Base-by-base conservation (phyloP, 2,888 invertebrate genomes). In the Lasioglossum leucozonium region DNA sequence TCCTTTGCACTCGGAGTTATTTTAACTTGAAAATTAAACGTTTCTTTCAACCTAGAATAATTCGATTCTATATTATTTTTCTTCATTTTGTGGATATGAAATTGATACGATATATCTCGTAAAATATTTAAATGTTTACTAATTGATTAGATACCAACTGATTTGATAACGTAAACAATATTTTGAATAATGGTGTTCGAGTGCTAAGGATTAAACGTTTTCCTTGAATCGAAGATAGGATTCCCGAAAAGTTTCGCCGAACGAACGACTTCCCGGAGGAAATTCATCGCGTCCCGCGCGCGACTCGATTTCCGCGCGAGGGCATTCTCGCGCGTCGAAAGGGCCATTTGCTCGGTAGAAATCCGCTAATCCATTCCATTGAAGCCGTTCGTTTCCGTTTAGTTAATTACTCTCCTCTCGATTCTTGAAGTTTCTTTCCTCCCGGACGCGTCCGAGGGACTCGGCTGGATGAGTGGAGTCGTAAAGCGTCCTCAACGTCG, bases 351-450 rank as follows among this genome's bases (percentile, higher is more conserved):
- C 34, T 22, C 34, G 22, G 10, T 22, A 10, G 22, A 4, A 22
- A 40, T 22, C 67, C 34, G 34, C 37, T 22, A 22, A 65, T 65
- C 65, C 30, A 8, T 58, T 30, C 26, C 58, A 65, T 34, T 18
- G 34, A 65, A 65, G 34, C 6, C 18, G 34, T 34, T 34, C 65
- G 65, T 34, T 34, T 34, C 34, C 65, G 65, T 65, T 65, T 65
- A 65, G 34, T 67, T 67, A 67, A 67, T 67, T 67, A 67, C 67
- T 18, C n/a, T n/a, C n/a, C n/a, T n/a, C n/a, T n/a, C 37, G 67
- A 67, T 67, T 22, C 67, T 22, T 37, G 37, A 34, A 67, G 37
- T 72, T 44, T 42, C 71, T 44, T 44, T 30, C 16, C 6, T 26
- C 18, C n/a, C 30, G 26, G 26, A 72, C 44, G 42, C 71, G 22